Evolutionary conservation across 2,888 invertebrate genomes (phyloP).

Genomic region (Glomeris marginata): DNA sequence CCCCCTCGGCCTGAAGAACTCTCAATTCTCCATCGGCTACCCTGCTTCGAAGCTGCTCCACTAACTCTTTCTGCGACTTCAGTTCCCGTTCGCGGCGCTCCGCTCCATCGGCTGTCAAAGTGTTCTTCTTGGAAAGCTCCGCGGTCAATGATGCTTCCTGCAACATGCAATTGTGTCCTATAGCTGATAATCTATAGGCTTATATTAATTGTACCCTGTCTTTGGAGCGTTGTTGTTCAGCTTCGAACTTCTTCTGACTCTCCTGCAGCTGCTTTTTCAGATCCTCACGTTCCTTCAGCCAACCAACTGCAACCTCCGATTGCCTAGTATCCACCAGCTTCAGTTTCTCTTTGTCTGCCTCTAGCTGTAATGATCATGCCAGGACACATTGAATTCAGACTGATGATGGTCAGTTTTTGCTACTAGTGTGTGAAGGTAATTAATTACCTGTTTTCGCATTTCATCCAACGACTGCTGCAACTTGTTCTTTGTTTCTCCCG

Average conservation of each 20-base stretch:
- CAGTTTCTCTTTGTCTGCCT: conserved; percentile 21
- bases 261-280: conserved; percentile 22
- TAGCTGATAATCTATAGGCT: too few species aligned
- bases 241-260: conserved; percentile 18
- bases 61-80: too few species aligned
- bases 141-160: too few species aligned
- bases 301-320: conserved; percentile 23
- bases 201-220: too few species aligned
- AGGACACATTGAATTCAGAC: neutral
- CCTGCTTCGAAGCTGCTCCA: too few species aligned
- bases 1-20: too few species aligned
- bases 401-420: neutral
- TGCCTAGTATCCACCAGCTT: conserved; percentile 23
- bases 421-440: neutral
- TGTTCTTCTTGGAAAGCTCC: too few species aligned
- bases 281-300: conserved; percentile 24
- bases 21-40: too few species aligned
- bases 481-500: conserved; percentile 5
- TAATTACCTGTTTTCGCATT: conserved; percentile 5
- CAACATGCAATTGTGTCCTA: neutral
- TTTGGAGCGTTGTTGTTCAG: conserved; percentile 17
- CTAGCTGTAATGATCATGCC: conserved; percentile 18
- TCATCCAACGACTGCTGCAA: conserved; percentile 13
- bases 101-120: too few species aligned
- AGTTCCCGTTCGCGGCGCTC: too few species aligned